Evolutionary conservation across 2,113 vertebrate species (phyloP).

Genomic region (Pipra filicauda): DNA sequence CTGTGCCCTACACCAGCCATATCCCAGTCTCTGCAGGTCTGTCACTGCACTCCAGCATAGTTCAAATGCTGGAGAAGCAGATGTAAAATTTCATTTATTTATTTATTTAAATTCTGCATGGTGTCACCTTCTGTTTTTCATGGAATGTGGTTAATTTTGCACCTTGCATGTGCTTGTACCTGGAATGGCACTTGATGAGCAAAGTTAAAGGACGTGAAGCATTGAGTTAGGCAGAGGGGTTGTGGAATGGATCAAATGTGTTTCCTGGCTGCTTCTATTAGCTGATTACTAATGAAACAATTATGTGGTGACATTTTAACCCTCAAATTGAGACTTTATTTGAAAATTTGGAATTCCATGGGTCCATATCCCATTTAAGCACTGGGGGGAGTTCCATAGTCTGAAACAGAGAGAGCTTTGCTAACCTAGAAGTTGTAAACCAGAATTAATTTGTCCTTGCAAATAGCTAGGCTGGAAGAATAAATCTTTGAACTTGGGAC

Average conservation of each 20-base stretch:
- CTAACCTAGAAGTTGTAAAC: not conserved
- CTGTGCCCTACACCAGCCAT: not conserved
- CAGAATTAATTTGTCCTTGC: not conserved
- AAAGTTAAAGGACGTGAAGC: not conserved
- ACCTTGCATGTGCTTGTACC: not conserved
- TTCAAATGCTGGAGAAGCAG: not conserved
- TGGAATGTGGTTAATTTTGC: not conserved
- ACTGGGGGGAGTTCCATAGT: not conserved
- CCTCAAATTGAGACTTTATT: not conserved
- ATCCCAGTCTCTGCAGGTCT: not conserved
- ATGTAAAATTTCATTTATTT: not conserved
- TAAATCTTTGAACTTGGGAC: not conserved
- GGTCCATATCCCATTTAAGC: not conserved
- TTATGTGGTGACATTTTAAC: not conserved
- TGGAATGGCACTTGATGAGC: not conserved
- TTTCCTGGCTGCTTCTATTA: not conserved
- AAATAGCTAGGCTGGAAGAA: not conserved
- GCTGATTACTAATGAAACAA: not conserved
- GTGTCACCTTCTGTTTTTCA: not conserved
- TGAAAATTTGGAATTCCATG: not conserved
- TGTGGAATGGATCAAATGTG: not conserved
- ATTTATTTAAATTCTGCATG: not conserved
- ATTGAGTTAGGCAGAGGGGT: not conserved
- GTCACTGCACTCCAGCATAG: not conserved
- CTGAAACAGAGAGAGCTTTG: not conserved